Evolutionary conservation across 2,888 invertebrate species (phyloP).

Genomic region (Caenorhabditis sulstoni): DNA sequence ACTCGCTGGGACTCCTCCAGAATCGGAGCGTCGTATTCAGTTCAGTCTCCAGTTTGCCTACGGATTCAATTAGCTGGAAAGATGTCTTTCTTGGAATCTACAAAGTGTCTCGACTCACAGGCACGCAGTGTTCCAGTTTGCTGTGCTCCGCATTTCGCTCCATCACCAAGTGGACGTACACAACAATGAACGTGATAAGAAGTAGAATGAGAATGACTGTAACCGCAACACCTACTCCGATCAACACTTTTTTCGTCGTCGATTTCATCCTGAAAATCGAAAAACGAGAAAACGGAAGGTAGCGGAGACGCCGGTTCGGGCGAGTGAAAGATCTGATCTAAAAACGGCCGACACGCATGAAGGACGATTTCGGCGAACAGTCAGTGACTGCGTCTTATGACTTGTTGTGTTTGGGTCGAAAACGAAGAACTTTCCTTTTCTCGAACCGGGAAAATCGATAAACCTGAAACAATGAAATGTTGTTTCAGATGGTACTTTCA

Average conservation of each 20-base stretch:
- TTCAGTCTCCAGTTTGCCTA: constrained; percentile 16
- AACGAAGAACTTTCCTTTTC: neutral
- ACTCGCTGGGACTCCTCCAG: constrained; percentile 12
- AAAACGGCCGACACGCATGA: constrained; percentile 19
- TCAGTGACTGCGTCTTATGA: constrained; percentile 26
- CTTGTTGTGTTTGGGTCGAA: constrained; percentile 14
- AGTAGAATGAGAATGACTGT: constrained; percentile 37
- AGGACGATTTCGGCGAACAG: constrained; percentile 48
- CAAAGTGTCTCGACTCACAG: neutral
- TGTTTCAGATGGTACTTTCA: constrained; percentile 5
- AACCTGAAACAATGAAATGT: neutral
- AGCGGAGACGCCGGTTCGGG: too few relatives aligned
- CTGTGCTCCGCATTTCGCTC: constrained; percentile 42
- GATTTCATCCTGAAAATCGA: constrained; percentile 26
- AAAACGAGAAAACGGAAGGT: too few relatives aligned
- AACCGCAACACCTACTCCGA: constrained; percentile 26
- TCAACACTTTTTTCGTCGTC: constrained; percentile 33
- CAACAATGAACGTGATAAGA: constrained; percentile 28
- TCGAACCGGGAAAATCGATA: neutral
- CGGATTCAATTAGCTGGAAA: constrained; percentile 45
- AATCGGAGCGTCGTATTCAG: constrained; percentile 25
- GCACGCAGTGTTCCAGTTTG: constrained; percentile 45
- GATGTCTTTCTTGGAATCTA: neutral
- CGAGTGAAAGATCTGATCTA: constrained; percentile 3
- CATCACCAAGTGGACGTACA: constrained; percentile 34